Percentiles rank a stretch among this genome's conserved stretches.
Conservation (phyloP, 2,113 vertebrate species). For the Pan paniscus region DNA sequence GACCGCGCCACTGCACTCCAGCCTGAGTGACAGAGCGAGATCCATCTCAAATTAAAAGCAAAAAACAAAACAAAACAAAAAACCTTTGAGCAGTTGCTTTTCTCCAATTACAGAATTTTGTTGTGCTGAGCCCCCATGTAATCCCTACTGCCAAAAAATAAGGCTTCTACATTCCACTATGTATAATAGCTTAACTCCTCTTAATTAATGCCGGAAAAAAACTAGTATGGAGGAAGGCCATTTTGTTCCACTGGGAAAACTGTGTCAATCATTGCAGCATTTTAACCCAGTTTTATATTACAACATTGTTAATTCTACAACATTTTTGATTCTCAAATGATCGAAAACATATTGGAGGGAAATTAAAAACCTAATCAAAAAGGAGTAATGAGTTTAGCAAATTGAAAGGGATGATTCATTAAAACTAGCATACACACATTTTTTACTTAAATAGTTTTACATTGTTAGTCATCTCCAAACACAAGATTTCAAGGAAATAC, state of each 20-base stretch:
- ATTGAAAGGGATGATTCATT: accelerated
- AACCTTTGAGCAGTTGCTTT: background rate
- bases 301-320: background rate
- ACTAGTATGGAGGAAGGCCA: background rate
- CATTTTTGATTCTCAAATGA: background rate
- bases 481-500: background rate
- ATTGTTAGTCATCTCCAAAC: background rate
- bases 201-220: background rate
- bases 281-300: background rate
- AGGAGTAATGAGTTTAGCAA: background rate
- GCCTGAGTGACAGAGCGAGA: no score
- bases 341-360: background rate
- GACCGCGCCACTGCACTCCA: no score
- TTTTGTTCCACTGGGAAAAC: background rate
- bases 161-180: background rate
- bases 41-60: no score
- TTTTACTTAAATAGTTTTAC: background rate
- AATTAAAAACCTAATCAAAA: background rate
- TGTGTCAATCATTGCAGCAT: background rate
- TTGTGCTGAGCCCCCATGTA: background rate
- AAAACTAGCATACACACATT: background rate
- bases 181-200: background rate
- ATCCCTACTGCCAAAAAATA: background rate
- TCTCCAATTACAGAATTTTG: background rate
- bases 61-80: no score